These are phyloP conservation scores for Eurytemora carolleeae DNA, from an alignment of 1,140 invertebrate species.

Conservation along the genomic window DNA sequence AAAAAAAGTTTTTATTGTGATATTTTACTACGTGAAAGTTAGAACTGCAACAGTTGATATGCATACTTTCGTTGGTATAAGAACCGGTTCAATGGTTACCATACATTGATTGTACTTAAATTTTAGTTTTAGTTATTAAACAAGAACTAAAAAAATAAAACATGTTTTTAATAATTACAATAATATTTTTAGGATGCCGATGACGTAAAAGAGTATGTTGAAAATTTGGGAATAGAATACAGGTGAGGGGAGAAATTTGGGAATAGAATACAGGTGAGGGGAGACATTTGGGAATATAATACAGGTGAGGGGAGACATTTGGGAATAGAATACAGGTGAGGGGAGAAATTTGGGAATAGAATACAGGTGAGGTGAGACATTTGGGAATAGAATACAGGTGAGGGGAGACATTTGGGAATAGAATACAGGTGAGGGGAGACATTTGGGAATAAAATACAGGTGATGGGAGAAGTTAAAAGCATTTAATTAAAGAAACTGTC, in stretches of 20 bases:
- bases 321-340: background rate
- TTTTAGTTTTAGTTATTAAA: background rate
- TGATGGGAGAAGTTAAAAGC: too few relatives aligned
- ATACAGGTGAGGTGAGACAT: too few relatives aligned
- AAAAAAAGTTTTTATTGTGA: too few relatives aligned
- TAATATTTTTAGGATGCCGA: background rate
- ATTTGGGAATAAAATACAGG: too few relatives aligned
- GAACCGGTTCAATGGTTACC: background rate
- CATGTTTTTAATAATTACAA: background rate
- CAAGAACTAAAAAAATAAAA: background rate
- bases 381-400: too few relatives aligned
- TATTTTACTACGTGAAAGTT: background rate
- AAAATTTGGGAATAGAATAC: background rate
- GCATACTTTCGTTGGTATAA: background rate
- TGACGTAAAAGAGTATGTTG: background rate
- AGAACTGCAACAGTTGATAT: background rate
- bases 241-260: background rate
- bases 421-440: too few relatives aligned
- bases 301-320: background rate
- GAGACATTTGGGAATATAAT: background rate
- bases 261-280: background rate
- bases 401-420: too few relatives aligned
- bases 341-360: too few relatives aligned
- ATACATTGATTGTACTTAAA: too few relatives aligned
- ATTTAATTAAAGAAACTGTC: too few relatives aligned